Conservation (phyloP, 2,888 invertebrate species). For the Panzeria rudis region DNA sequence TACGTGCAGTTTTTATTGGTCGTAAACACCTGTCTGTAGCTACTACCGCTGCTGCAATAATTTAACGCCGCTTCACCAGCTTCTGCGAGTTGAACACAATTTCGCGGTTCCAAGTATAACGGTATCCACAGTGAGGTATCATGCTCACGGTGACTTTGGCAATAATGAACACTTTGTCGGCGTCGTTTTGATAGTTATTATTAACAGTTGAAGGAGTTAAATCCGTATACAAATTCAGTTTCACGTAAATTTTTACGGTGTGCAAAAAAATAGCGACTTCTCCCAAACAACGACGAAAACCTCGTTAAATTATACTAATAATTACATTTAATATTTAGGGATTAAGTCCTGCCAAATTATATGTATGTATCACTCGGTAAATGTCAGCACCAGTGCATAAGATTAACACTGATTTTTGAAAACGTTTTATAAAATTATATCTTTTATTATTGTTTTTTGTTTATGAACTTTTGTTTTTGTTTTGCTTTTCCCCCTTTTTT, state of each 20-base stretch:
- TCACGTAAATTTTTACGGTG: constrained; percentile 38
- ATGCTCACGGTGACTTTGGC: constrained; percentile 82
- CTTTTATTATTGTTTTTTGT: constrained; percentile 20
- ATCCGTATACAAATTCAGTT: constrained; percentile 60
- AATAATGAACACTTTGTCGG: constrained; percentile 76
- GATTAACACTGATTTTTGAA: constrained; percentile 29
- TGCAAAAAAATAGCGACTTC: constrained; percentile 6
- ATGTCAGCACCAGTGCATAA: constrained; percentile 42
- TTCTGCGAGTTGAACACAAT: constrained; percentile 96
- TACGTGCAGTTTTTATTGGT: constrained; percentile 20
- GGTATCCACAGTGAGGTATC: constrained; percentile 89
- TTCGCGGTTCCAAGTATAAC: constrained; percentile 96
- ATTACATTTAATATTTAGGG: constrained; percentile 62
- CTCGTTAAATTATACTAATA: background rate
- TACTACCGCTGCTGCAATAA: constrained; percentile 74
- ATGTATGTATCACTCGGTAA: constrained; percentile 25
- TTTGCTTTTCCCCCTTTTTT: background rate
- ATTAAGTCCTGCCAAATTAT: constrained; percentile 10
- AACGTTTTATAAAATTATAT: constrained; percentile 33
- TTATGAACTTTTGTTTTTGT: constrained; percentile 5
- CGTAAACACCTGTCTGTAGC: constrained; percentile 45
- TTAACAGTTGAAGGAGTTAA: constrained; percentile 43
- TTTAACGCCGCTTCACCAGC: constrained; percentile 96
- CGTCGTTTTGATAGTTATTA: constrained; percentile 62
- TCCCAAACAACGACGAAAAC: constrained; percentile 8